These are phyloP conservation scores for Argyresthia goedartella DNA, from an alignment of 2,888 invertebrate genomes.

Conservation along the genomic window DNA sequence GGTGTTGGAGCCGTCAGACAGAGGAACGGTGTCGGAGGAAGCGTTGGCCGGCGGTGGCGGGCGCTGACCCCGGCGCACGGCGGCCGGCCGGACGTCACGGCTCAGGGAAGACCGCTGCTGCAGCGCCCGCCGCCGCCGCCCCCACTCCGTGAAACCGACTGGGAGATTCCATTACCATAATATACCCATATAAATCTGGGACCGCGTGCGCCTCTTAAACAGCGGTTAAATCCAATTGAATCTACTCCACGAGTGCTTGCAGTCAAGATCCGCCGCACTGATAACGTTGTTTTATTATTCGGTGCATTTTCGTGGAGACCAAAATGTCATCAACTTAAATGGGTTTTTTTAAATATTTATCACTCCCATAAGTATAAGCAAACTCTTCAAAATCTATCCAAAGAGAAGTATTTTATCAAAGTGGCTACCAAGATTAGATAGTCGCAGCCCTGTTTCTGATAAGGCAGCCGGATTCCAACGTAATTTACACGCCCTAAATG, in stretches of 20 bases:
- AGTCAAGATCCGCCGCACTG: neutral
- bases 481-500: constrained; percentile 33
- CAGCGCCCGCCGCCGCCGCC: constrained; percentile 12
- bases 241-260: neutral
- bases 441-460: constrained; percentile 51
- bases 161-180: constrained; percentile 4
- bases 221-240: constrained; percentile 1
- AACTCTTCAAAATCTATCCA: constrained; percentile 4
- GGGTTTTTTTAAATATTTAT: neutral
- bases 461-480: constrained; percentile 43
- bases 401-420: constrained; percentile 29
- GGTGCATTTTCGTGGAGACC: neutral
- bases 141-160: neutral
- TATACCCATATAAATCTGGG: constrained; percentile 2
- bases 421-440: constrained; percentile 56
- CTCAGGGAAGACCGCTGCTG: constrained; percentile 58
- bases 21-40: neutral
- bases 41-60: constrained; percentile 19
- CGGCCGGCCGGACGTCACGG: constrained; percentile 54
- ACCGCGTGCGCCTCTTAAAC: neutral
- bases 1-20: constrained; percentile 19
- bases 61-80: constrained; percentile 44
- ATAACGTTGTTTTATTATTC: neutral
- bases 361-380: neutral
- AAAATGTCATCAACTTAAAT: neutral